Evolutionary conservation across 1,140 invertebrate species (phyloP), one percentile per base, ranked within the genome.

Genomic region (Bombyx mandarina): DNA sequence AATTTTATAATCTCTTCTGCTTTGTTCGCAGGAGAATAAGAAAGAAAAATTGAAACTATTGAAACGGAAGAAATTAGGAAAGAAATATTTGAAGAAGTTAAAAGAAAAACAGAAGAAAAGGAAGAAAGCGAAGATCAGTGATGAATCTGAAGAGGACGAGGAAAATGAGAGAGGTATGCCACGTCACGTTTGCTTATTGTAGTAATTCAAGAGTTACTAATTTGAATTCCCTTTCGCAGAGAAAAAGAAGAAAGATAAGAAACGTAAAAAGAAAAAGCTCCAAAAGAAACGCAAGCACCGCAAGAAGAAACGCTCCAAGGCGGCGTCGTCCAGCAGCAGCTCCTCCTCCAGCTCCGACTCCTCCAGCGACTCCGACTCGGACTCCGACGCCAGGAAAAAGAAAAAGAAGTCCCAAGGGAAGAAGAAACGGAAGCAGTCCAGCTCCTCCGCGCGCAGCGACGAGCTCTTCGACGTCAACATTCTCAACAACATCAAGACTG

Each of bases 401-500:
- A 74, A 77, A 57, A 75, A 78, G 51, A 73, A 72, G 43, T 68
- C 58, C 18, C 12, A 45, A 57, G 60, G 69, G 52, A 56, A 60
- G 18, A 57, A 60, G 46, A 67, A 62, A 56, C 73, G 71, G 48
- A 74, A 76, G 50, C 61, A 71, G 2, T 72, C 76, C 48, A 64
- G 63, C 7, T 77, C 76, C 0, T 73, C 78, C 7, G 75, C 65
- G 0, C 71, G 76, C 45, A 77, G 69, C 47, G 82, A 83, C 52
- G 77, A 82, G 8, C n/a, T 80, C 1, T 84, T 86, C n/a, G 83
- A 86, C 46, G 81, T 77, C 0, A 86, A 86, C 48, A 77, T 86
- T 43, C 57, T 86, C 7, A 86, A 86, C 35, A 86, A 86, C 47
- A 86, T 86, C 8, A 86, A 86, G 56, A 85, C 76, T 0, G 83